Conservation (phyloP, 2,797 vertebrate genomes). For the Sebastes minor region DNA sequence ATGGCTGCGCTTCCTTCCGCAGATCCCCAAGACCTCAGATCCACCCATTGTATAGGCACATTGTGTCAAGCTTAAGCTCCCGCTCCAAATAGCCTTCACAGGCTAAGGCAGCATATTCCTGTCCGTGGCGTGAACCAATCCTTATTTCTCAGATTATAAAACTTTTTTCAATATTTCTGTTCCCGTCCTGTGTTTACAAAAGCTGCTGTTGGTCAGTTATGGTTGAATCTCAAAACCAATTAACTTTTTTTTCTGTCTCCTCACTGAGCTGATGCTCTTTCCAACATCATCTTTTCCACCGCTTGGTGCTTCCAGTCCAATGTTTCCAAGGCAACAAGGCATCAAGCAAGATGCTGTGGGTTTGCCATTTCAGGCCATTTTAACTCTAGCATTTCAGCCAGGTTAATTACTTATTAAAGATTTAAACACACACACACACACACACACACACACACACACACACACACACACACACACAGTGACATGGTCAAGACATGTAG, state of each 20-base stretch:
- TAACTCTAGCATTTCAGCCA: constrained; percentile 50
- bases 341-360: constrained; percentile 48
- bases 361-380: constrained; percentile 59
- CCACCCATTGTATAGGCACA: constrained; percentile 75
- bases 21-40: constrained; percentile 79
- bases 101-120: constrained; percentile 75
- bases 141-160: constrained; percentile 73
- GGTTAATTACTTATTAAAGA: constrained; percentile 74
- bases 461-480: background rate
- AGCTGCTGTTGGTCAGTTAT: constrained; percentile 71
- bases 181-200: constrained; percentile 63
- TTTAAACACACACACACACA: constrained; percentile 23
- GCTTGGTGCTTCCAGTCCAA: constrained; percentile 55
- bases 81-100: constrained; percentile 68
- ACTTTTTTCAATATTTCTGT: constrained; percentile 59
- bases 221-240: constrained; percentile 78
- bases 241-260: constrained; percentile 55
- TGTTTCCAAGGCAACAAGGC: constrained; percentile 78
- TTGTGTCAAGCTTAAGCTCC: constrained; percentile 79
- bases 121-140: constrained; percentile 59
- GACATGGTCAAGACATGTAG: constrained; percentile 52
- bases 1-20: constrained; percentile 72
- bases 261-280: constrained; percentile 50
- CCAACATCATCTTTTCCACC: constrained; percentile 62
- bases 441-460: no score